These are phyloP conservation scores for Neoniphon sammara DNA, from an alignment of 2,797 vertebrate species.

Conservation along the genomic window DNA sequence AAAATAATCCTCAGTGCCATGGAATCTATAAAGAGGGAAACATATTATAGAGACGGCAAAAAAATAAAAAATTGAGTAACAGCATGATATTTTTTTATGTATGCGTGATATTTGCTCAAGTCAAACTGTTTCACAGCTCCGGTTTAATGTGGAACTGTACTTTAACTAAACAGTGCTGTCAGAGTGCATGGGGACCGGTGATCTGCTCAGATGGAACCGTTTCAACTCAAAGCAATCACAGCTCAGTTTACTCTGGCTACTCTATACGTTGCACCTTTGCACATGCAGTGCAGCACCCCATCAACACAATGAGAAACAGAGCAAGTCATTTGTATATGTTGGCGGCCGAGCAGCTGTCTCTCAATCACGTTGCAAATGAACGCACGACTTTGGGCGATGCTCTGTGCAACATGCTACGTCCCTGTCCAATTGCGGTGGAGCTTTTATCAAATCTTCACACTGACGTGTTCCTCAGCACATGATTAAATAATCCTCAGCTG, in stretches of 20 bases:
- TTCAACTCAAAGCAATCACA: constrained; percentile 56
- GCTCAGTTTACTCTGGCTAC: constrained; percentile 66
- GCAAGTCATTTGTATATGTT: constrained; percentile 67
- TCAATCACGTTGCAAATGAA: constrained; percentile 52
- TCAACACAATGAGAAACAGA: constrained; percentile 61
- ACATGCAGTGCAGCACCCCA: constrained; percentile 41
- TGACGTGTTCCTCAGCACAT: constrained; percentile 56
- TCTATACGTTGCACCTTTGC: constrained; percentile 55
- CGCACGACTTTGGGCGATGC: constrained; percentile 45
- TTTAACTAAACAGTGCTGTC: constrained; percentile 52
- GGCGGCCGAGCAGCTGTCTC: constrained; percentile 57
- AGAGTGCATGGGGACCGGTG: constrained; percentile 25
- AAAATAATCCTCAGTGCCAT: constrained; percentile 73
- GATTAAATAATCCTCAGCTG: constrained; percentile 71
- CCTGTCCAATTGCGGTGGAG: constrained; percentile 46
- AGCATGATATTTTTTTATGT: constrained; percentile 56
- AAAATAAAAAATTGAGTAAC: constrained; percentile 24
- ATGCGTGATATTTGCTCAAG: constrained; percentile 62
- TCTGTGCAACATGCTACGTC: constrained; percentile 50
- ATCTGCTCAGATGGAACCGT: constrained; percentile 59
- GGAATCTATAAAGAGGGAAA: constrained; percentile 77
- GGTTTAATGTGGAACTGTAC: constrained; percentile 52
- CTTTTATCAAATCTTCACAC: constrained; percentile 68
- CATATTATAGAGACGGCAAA: constrained; percentile 36
- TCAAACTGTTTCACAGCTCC: constrained; percentile 62